Base-by-base conservation (phyloP, 2,888 invertebrate genomes). In the Caenorhabditis doughertyi region DNA sequence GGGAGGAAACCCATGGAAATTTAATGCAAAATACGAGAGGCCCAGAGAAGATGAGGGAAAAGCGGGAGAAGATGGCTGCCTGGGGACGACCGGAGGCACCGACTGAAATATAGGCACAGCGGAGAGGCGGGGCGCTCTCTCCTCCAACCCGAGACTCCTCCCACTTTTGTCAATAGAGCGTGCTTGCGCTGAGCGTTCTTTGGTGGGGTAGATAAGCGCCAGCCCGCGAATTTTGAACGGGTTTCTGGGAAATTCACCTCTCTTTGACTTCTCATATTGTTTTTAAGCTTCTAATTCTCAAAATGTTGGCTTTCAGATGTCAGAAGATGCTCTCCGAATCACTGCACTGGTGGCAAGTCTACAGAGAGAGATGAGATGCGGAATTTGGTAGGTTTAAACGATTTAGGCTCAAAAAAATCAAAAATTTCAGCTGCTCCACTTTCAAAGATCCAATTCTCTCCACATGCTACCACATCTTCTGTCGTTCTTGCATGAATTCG, bases 381-480 rank as follows among this genome's bases (percentile, higher is more conserved):
- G 85, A 55, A 85, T 87, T 62, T 87, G 87, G 87, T 87, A 39
- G 53, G 72, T 71, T 62, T 21, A n/a, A n/a, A n/a, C n/a, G n/a
- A n/a, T n/a, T n/a, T n/a, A n/a, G n/a, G n/a, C n/a, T n/a, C 42
- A 8, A 3, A 42, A 42, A 42, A 47, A 18, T 39, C 13, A 13
- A 25, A n/a, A 60, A 21, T 68, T 74, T 62, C 81, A 68, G 87
- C 55, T 85, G 83, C 49, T 88, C 88, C n/a, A 88, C 88, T 18
- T 72, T 79, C 62, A 80, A 76, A 32, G 73, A 84, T 51, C 86
- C 88, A 9, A 67, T 84, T 35, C 47, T 85, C 0, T 76, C 85
- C 7, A 85, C 81, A n/a, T 88, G 88, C 56, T 74, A 67, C 42
- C 88, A 88, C 65, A 65, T 79, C 2, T 88, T 88, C 72, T 88